Conservation (phyloP, 2,113 vertebrate species). For the cat (Felis catus) region DNA sequence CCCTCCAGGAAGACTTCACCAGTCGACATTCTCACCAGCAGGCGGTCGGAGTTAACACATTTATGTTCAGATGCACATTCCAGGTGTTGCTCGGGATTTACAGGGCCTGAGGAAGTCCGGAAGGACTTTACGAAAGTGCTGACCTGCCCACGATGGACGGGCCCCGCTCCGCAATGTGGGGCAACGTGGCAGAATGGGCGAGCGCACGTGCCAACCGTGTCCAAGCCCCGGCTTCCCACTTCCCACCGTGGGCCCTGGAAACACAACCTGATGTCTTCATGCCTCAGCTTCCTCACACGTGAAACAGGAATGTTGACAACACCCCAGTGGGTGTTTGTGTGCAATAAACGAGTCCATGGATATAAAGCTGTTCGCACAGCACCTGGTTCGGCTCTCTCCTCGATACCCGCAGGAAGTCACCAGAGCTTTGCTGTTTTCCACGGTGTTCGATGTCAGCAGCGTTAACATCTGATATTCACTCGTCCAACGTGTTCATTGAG, state of each 20-base stretch:
- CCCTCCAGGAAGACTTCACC: neutral
- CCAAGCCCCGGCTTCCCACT: neutral
- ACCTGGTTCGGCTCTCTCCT: neutral
- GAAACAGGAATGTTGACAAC: neutral
- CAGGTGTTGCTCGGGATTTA: no score
- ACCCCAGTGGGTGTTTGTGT: neutral
- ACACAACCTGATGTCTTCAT: neutral
- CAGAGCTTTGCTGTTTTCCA: neutral
- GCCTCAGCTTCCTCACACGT: neutral
- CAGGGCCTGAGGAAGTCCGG: neutral
- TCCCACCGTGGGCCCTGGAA: neutral
- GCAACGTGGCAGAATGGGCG: no score
- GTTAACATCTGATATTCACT: neutral
- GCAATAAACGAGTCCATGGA: neutral
- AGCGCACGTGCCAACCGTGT: neutral
- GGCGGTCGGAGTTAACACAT: neutral
- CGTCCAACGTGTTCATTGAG: neutral
- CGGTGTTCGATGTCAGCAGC: neutral
- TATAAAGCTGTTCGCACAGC: neutral
- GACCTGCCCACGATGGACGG: rapidly evolving
- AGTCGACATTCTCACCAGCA: neutral
- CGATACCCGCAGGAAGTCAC: neutral
- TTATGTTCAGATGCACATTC: neutral
- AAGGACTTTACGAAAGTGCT: neutral
- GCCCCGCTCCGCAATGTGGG: rapidly evolving